A percentile compares a stretch with the other conserved stretches of the same genome.
These are phyloP conservation scores for Sycophila texana DNA, from an alignment of 2,888 invertebrate species.

Conservation along the genomic window DNA sequence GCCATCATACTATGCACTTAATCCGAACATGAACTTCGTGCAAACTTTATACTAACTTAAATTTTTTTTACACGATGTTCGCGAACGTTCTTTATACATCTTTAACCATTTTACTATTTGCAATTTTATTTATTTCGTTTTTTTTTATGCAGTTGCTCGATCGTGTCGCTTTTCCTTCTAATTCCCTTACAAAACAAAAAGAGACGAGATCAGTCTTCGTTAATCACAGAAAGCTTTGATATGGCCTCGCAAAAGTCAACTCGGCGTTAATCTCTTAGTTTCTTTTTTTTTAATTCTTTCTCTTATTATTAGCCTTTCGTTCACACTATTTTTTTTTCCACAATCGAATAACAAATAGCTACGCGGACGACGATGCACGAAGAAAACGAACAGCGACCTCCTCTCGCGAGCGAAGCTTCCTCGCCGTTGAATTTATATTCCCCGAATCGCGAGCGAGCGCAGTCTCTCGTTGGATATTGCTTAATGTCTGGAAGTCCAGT, in stretches of 20 bases:
- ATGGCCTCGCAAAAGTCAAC: slow-evolving; percentile 68
- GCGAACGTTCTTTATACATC: too few relatives aligned
- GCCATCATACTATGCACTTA: too few relatives aligned
- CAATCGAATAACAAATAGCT: slow-evolving; percentile 39
- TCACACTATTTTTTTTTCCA: slow-evolving; percentile 27
- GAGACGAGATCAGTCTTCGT: slow-evolving; percentile 70
- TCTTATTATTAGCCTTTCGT: not conserved
- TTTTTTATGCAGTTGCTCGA: slow-evolving; percentile 56
- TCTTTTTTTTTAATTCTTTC: slow-evolving; percentile 36
- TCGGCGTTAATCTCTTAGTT: slow-evolving; percentile 27
- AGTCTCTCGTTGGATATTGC: slow-evolving; percentile 38
- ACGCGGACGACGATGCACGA: slow-evolving; percentile 5
- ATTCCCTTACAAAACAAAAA: slow-evolving; percentile 42
- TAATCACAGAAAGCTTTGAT: slow-evolving; percentile 74
- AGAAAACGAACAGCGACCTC: too few relatives aligned
- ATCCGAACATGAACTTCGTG: too few relatives aligned
- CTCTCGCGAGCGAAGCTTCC: slow-evolving; percentile 39
- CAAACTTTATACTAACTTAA: too few relatives aligned
- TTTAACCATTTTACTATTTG: slow-evolving; percentile 52
- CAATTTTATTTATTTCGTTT: slow-evolving; percentile 64
- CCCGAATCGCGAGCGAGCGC: too few relatives aligned
- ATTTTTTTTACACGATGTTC: too few relatives aligned
- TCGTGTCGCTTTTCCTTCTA: slow-evolving; percentile 54
- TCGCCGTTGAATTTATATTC: too few relatives aligned
- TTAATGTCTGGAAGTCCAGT: not conserved